A percentile compares a stretch with the other conserved stretches of the same genome.
Evolutionary conservation across 2,797 vertebrate species (phyloP).

Genomic region (Bradypodion ventrale): DNA sequence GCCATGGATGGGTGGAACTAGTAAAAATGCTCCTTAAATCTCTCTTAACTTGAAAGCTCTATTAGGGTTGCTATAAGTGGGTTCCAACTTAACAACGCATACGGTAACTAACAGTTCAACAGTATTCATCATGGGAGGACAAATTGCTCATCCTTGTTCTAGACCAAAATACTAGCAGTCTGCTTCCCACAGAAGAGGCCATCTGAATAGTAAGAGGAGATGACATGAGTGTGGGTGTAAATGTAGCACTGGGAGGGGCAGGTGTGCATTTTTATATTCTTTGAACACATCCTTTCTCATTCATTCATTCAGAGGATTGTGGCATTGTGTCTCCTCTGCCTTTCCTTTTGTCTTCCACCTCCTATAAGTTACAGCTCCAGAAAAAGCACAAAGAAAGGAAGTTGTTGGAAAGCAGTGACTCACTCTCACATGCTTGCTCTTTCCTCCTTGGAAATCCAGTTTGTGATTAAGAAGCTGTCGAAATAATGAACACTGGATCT

Average conservation of each 20-base stretch:
- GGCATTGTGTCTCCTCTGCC: background rate
- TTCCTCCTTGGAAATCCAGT: background rate
- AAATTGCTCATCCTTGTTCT: too few relatives aligned
- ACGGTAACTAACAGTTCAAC: too few relatives aligned
- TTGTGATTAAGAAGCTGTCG: background rate
- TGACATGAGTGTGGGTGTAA: background rate
- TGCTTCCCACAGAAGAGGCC: background rate
- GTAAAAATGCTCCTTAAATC: too few relatives aligned
- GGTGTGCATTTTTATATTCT: background rate
- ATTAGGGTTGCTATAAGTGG: too few relatives aligned
- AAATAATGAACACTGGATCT: fast-evolving
- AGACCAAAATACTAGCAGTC: too few relatives aligned
- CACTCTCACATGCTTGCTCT: fast-evolving
- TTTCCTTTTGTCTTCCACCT: background rate
- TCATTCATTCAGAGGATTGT: background rate
- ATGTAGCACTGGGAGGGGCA: background rate
- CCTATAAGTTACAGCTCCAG: fast-evolving
- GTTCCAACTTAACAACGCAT: too few relatives aligned
- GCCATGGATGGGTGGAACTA: too few relatives aligned
- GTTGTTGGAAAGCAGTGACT: background rate
- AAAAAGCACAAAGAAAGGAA: fast-evolving
- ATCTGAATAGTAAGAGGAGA: background rate
- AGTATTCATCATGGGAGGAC: too few relatives aligned
- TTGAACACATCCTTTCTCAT: background rate
- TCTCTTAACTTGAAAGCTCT: too few relatives aligned